Evolutionary conservation across 2,888 invertebrate genomes (phyloP), one percentile per base, ranked within the genome.

Genomic region (Octonoba sinensis): DNA sequence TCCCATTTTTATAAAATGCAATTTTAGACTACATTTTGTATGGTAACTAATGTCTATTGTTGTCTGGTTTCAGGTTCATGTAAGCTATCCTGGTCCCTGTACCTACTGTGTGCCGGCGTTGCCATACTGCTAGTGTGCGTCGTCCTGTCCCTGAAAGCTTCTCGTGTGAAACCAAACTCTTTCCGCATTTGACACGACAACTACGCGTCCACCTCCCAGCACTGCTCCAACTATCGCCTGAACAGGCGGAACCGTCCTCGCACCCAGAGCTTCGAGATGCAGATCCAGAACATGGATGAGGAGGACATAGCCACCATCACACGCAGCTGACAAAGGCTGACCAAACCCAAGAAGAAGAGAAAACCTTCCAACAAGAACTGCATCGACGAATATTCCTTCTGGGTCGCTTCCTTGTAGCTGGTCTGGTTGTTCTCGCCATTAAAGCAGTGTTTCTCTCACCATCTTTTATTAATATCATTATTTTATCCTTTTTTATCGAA

Each of bases 51-150:
- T 27, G n/a, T 27, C 2, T 20, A 11, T 16, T 46, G 22, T 77
- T 22, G 49, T 73, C 62, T 59, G 49, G 66, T 57, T 54, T 15
- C 54, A 85, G 85, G 91, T 83, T 90, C 90, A 73, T 91, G 91
- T 86, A 89, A 91, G 85, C 87, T 91, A 77, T 91, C 91, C 81
- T 91, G 91, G 91, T 91, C 91, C 74, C 89, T 90, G 83, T 90
- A 91, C 87, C 88, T 91, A 85, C 88, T 91, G 85, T 89, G 91
- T 49, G 54, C 51, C 16, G 84, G 84, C 16, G 71, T 84, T 6
- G 76, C 76, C 51, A 49, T 91, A 47, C 76, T 85, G 12, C 56
- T 85, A 18, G 62, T 84, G 36, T 85, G 85, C 70, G 66, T 83
- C 87, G 89, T 90, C 74, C 88, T 91, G 86, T 91, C 91, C 88